A percentile compares a stretch with the other conserved stretches of the same genome.
These are phyloP conservation scores for Vespertilio murinus DNA, from an alignment of 2,797 vertebrate species.

Conservation along the genomic window DNA sequence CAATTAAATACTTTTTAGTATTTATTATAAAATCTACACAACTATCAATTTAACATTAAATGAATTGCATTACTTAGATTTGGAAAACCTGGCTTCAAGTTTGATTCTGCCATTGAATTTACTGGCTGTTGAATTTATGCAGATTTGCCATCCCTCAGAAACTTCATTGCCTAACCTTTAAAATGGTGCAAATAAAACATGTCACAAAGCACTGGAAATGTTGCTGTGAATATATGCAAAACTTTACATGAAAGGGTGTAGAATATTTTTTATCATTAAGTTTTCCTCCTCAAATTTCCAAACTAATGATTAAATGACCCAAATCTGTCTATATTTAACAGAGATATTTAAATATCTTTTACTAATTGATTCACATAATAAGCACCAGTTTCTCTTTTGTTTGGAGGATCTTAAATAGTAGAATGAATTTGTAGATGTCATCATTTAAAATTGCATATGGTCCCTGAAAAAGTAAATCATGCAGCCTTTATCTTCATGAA, in stretches of 20 bases:
- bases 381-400: neutral
- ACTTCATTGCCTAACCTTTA: neutral
- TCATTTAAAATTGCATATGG: neutral
- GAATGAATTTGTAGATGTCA: neutral
- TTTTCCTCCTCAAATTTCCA: neutral
- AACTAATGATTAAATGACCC: neutral
- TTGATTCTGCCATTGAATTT: neutral
- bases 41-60: neutral
- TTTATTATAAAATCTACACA: neutral
- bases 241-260: neutral
- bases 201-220: neutral
- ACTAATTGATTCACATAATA: neutral
- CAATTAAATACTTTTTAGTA: conserved; percentile 12
- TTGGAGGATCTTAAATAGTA: neutral
- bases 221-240: neutral
- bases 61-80: neutral
- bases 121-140: neutral
- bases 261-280: neutral
- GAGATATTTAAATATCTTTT: neutral
- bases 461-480: neutral
- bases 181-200: neutral
- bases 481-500: neutral
- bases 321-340: neutral
- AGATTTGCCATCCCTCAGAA: neutral
- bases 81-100: neutral